Conservation (phyloP, 2,797 vertebrate genomes). For the Bradypodion pumilum region DNA sequence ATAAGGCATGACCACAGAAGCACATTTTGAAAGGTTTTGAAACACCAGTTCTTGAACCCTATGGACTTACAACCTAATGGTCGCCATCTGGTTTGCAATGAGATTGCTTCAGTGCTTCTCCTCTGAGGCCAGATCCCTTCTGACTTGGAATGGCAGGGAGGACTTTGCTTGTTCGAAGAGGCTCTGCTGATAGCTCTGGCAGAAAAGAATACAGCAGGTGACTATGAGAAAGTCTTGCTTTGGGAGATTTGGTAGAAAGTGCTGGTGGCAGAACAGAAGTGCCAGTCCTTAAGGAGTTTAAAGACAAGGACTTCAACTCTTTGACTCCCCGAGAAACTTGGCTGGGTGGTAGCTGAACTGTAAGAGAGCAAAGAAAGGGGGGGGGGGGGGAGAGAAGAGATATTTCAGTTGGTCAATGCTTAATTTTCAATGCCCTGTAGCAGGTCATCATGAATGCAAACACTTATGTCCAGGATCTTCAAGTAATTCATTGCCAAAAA, state of each 20-base stretch:
- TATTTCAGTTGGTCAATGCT: conserved; percentile 10
- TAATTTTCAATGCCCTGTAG: background rate
- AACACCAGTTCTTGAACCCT: conserved; percentile 14
- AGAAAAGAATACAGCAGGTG: conserved; percentile 70
- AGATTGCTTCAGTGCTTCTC: conserved; percentile 40
- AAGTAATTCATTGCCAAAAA: background rate
- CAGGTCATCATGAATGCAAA: background rate
- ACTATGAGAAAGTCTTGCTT: conserved; percentile 62
- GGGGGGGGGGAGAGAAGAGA: conserved; percentile 20
- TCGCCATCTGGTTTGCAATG: conserved; percentile 33
- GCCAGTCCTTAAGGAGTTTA: conserved; percentile 61
- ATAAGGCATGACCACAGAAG: conserved; percentile 38
- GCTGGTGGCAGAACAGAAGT: conserved; percentile 63
- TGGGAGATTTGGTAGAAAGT: conserved; percentile 55
- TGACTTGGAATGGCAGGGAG: conserved; percentile 85
- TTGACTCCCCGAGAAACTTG: conserved; percentile 69
- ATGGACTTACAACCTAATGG: conserved; percentile 50
- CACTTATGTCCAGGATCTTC: background rate
- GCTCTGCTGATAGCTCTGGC: conserved; percentile 74
- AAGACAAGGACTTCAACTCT: conserved; percentile 76
- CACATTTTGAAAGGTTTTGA: conserved; percentile 36
- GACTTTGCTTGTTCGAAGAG: conserved; percentile 75
- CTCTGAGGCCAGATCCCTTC: conserved; percentile 64
- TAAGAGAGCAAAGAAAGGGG: conserved; percentile 14
- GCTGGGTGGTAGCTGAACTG: conserved; percentile 70